Evolutionary conservation across 1,140 invertebrate species (phyloP).

Genomic region (Zaprionus davidi): DNA sequence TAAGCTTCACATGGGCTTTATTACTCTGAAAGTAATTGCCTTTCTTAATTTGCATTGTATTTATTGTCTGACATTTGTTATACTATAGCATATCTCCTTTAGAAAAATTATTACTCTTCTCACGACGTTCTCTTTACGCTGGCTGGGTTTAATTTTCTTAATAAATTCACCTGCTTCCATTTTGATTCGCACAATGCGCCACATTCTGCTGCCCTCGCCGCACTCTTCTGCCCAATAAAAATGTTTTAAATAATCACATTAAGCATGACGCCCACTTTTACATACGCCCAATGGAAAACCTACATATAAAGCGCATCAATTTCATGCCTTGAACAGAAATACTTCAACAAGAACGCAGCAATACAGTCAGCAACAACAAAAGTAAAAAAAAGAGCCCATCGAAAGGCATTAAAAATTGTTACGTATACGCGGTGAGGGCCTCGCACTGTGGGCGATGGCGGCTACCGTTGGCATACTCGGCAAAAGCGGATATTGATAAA

Average conservation of each 20-base stretch:
- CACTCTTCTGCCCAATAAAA: constrained; percentile 46
- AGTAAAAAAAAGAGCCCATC: constrained; percentile 43
- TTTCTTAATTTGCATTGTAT: constrained; percentile 5
- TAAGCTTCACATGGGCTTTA: background rate
- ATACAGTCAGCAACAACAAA: constrained; percentile 6
- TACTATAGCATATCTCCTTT: constrained; percentile 9
- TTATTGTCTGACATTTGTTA: constrained; percentile 26
- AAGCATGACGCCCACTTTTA: constrained; percentile 55
- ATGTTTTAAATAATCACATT: constrained; percentile 79
- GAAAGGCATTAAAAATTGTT: constrained; percentile 79
- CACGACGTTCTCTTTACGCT: constrained; percentile 4
- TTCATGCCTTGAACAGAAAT: constrained; percentile 77
- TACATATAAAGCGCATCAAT: constrained; percentile 74
- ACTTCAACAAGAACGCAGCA: constrained; percentile 13
- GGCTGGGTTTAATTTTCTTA: constrained; percentile 36
- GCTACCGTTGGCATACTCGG: constrained; percentile 56
- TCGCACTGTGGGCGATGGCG: constrained; percentile 47
- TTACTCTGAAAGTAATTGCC: background rate
- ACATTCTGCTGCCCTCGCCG: background rate
- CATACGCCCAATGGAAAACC: constrained; percentile 20
- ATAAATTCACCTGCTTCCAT: constrained; percentile 37
- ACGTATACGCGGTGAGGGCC: constrained; percentile 60
- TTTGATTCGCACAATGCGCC: background rate
- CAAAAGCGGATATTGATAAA: constrained; percentile 80
- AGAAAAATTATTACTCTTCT: constrained; percentile 26